Base-by-base conservation (phyloP, 2,888 invertebrate genomes). In the Coleophora deauratella region DNA sequence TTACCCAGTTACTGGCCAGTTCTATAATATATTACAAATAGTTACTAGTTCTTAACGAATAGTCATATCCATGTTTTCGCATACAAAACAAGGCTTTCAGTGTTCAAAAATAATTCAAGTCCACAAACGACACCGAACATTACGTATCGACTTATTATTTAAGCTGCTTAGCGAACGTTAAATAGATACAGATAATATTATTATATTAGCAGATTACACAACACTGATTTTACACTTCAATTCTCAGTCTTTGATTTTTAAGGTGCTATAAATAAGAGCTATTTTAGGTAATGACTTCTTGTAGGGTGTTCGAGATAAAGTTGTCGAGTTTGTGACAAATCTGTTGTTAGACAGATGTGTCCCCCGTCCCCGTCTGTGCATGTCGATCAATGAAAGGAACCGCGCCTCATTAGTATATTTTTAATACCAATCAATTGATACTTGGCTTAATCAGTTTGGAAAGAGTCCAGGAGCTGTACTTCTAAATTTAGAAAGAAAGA, bases 201-300 rank as follows among this genome's bases (percentile, higher is more conserved):
- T 76, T 74, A 76, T 69, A 75, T 76, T 74, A 76, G 63, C 62
- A 59, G 69, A 62, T 74, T 75, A 73, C 40, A 61, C 62, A 52
- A 54, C 21, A 50, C 11, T 46, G 49, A 44, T 27, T 8, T 13
- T 39, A 13, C 41, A 34, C 6, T 12, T 6, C 21, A 4, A 21
- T 6, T 4, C 3, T 6, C 6, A 21, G 21, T 21, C 21, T 21
- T 21, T 21, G 3, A 21, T 6, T 6, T 21, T 21, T 21, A n/a
- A n/a, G 21, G 3, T 21, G 6, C 21, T 21, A 4, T 21, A 21
- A 21, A 21, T 21, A 21, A 21, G 21, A 4, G 21, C 6, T 21
- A 21, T 21, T 4, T 4, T 21, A 6, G 6, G 21, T 4, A 21
- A 21, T 3, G 21, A 21, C 3, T 21, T 21, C 6, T 21, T 6